These are phyloP conservation scores for Lissocephala sabroskyi DNA, from an alignment of 2,888 invertebrate genomes.

Conservation along the genomic window DNA sequence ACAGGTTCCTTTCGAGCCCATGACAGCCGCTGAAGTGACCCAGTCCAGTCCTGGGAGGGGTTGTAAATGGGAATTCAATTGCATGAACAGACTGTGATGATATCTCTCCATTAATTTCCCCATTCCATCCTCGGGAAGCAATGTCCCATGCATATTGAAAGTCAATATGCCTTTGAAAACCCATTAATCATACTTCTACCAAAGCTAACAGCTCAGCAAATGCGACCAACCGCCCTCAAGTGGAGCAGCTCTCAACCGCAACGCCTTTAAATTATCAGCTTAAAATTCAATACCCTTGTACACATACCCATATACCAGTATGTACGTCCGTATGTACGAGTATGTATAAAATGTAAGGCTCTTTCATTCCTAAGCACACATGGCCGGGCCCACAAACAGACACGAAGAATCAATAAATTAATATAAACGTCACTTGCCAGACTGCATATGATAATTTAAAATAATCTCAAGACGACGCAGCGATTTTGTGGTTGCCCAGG, in stretches of 20 bases:
- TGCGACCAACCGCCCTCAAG: not conserved
- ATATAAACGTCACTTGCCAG: constrained; percentile 33
- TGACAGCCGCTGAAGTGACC: too few species aligned
- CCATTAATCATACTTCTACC: not conserved
- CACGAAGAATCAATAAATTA: constrained; percentile 32
- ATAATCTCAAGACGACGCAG: constrained; percentile 16
- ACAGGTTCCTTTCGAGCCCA: too few species aligned
- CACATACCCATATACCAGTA: constrained; percentile 9
- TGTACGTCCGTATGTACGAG: constrained; percentile 7
- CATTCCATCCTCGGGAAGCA: too few species aligned
- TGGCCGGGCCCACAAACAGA: constrained; percentile 1
- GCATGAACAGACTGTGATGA: too few species aligned
- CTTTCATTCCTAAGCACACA: not conserved
- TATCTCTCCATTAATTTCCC: too few species aligned
- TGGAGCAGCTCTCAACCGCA: constrained; percentile 1
- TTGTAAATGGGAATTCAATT: too few species aligned
- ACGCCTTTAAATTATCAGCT: constrained; percentile 17
- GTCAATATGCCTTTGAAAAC: not conserved
- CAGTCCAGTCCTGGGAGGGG: too few species aligned
- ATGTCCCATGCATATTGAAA: not conserved
- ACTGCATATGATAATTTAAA: constrained; percentile 26
- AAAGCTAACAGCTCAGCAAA: not conserved
- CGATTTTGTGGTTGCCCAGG: constrained; percentile 14
- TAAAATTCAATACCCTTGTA: constrained; percentile 22
- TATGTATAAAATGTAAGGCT: too few species aligned